A percentile compares a stretch with the other conserved stretches of the same genome.
phyloP scores from a whole-genome alignment of 2,113 vertebrate species.

The Podarcis raffonei region DNA sequence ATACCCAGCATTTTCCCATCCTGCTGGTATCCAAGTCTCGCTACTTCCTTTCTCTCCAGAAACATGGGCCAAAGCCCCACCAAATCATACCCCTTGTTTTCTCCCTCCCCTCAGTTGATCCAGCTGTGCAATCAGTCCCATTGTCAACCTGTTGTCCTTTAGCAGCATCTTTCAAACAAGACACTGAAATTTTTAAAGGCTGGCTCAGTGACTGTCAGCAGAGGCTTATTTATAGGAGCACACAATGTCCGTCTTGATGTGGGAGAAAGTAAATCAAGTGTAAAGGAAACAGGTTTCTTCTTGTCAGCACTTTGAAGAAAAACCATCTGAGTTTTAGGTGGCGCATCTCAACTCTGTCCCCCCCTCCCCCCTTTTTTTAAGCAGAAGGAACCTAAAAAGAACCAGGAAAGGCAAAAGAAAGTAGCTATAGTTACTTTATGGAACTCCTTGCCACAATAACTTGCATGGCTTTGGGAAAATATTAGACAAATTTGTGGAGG shows the following conservation, averaged over 20 bases:
- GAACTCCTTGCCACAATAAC: neutral
- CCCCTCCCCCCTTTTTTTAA: neutral
- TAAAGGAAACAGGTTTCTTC: neutral
- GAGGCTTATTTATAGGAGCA: slow-evolving; percentile 41
- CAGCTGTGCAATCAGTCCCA: neutral
- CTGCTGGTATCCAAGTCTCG: too few relatives aligned
- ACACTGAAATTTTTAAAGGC: slow-evolving; percentile 33
- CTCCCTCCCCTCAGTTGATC: neutral
- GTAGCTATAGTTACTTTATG: neutral
- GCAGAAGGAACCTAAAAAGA: neutral
- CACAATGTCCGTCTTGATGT: neutral
- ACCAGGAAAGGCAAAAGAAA: neutral
- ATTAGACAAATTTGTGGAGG: neutral
- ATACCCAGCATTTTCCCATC: neutral
- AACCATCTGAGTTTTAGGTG: neutral
- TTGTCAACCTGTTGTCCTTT: slow-evolving; percentile 31
- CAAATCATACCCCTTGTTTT: neutral
- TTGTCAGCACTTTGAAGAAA: neutral
- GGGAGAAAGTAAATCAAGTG: slow-evolving; percentile 7
- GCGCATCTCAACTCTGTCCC: neutral
- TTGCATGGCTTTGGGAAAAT: neutral
- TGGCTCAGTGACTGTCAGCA: slow-evolving; percentile 29
- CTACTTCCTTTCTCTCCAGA: too few relatives aligned
- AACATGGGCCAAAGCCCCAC: neutral
- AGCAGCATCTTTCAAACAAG: slow-evolving; percentile 18